phyloP scores from a whole-genome alignment of 2,797 vertebrate species.

The Champsocephalus gunnari region DNA sequence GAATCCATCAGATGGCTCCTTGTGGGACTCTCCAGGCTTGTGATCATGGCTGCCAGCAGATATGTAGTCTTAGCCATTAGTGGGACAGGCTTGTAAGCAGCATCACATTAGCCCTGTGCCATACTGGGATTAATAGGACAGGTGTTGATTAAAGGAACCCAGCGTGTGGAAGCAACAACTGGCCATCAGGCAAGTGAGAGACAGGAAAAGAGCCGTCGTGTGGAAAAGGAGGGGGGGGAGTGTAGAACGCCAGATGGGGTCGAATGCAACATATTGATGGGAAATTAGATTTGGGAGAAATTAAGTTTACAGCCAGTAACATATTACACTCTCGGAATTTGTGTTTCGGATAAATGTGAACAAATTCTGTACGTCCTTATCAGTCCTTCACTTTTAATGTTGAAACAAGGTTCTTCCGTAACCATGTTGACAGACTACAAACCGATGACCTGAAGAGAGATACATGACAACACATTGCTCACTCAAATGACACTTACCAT shows the following conservation, averaged over 20 bases:
- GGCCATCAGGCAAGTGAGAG: constrained; percentile 69
- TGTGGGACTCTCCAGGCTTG: constrained; percentile 70
- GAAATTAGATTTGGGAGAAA: constrained; percentile 81
- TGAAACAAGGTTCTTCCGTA: constrained; percentile 5
- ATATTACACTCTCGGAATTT: constrained; percentile 39
- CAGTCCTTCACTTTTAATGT: constrained; percentile 21
- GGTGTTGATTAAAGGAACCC: constrained; percentile 88
- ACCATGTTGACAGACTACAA: neutral
- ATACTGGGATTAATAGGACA: constrained; percentile 86
- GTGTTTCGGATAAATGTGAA: constrained; percentile 43
- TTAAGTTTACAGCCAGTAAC: constrained; percentile 62
- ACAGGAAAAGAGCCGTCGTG: constrained; percentile 47
- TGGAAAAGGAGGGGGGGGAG: constrained; percentile 20
- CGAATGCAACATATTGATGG: constrained; percentile 79
- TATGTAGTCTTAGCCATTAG: constrained; percentile 80
- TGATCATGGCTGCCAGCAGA: constrained; percentile 69
- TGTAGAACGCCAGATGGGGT: constrained; percentile 77
- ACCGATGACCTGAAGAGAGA: neutral
- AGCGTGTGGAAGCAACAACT: constrained; percentile 81
- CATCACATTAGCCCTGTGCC: constrained; percentile 84
- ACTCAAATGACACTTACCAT: constrained; percentile 20
- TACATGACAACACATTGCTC: neutral
- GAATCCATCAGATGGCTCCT: constrained; percentile 82
- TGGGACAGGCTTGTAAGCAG: constrained; percentile 80
- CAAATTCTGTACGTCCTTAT: constrained; percentile 30